Conservation (phyloP, 2,888 invertebrate genomes). For the Furcula furcula region DNA sequence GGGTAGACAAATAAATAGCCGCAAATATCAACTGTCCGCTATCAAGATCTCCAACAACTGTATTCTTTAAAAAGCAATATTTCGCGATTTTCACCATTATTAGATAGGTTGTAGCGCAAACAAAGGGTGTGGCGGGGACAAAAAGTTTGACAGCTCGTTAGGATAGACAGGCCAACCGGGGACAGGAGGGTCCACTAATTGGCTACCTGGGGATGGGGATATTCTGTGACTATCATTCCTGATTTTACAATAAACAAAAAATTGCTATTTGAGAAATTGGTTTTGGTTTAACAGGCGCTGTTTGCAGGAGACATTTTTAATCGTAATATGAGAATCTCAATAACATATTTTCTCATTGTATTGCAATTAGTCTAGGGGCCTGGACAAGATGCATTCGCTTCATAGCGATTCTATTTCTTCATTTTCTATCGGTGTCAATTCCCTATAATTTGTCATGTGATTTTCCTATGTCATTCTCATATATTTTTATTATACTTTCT, state of each 20-base stretch:
- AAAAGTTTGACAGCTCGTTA: conserved; percentile 57
- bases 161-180: conserved; percentile 18
- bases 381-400: no score
- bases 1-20: background rate
- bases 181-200: conserved; percentile 35
- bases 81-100: conserved; percentile 18
- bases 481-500: no score
- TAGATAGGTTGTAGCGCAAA: conserved; percentile 29
- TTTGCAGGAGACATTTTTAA: no score
- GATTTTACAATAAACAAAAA: conserved; percentile 9
- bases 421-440: no score
- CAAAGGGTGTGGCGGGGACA: conserved; percentile 29
- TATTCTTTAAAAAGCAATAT: conserved; percentile 11
- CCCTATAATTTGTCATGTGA: no score
- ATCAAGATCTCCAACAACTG: background rate
- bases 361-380: no score
- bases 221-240: conserved; percentile 24
- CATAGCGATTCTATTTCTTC: no score
- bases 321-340: no score
- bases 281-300: background rate
- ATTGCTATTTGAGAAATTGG: background rate
- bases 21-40: background rate
- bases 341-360: no score
- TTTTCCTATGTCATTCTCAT: no score
- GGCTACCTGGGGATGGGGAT: conserved; percentile 42